phyloP scores from a whole-genome alignment of 1,140 invertebrate genomes.

The Zaprionus ornatus region DNA sequence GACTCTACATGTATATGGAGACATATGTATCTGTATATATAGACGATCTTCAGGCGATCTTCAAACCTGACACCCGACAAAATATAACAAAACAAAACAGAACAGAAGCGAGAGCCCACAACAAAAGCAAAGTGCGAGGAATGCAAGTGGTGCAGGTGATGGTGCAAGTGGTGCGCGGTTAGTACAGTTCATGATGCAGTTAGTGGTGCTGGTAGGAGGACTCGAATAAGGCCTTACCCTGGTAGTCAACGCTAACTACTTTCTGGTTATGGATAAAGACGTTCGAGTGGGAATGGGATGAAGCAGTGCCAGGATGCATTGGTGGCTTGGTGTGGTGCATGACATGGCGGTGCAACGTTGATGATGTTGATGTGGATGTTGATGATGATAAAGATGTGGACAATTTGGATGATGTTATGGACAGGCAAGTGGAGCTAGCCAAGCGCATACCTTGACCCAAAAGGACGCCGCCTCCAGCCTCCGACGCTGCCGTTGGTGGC shows the following conservation, averaged over 20 bases:
- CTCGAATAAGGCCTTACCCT: constrained; percentile 61
- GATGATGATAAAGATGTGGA: constrained; percentile 40
- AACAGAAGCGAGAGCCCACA: constrained; percentile 17
- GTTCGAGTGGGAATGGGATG: constrained; percentile 49
- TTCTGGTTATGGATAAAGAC: constrained; percentile 67
- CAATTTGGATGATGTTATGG: constrained; percentile 61
- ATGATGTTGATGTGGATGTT: constrained; percentile 50
- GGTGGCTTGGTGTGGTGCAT: constrained; percentile 47
- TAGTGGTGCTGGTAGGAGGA: constrained; percentile 42
- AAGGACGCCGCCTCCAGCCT: constrained; percentile 25
- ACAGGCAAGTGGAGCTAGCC: constrained; percentile 51
- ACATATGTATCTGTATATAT: constrained; percentile 8
- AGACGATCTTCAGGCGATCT: neutral
- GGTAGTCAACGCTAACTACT: constrained; percentile 74
- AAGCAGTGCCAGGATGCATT: constrained; percentile 31
- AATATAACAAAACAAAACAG: constrained; percentile 22
- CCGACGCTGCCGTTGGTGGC: neutral
- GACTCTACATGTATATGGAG: constrained; percentile 62
- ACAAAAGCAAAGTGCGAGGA: constrained; percentile 32
- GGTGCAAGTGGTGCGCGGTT: constrained; percentile 27
- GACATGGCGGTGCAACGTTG: constrained; percentile 38
- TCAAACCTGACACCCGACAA: constrained; percentile 7
- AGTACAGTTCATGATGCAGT: constrained; percentile 49
- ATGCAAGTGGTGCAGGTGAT: constrained; percentile 34
- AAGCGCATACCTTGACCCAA: constrained; percentile 72